Conservation (phyloP, 2,797 vertebrate species). For the Dipus sagitta region DNA sequence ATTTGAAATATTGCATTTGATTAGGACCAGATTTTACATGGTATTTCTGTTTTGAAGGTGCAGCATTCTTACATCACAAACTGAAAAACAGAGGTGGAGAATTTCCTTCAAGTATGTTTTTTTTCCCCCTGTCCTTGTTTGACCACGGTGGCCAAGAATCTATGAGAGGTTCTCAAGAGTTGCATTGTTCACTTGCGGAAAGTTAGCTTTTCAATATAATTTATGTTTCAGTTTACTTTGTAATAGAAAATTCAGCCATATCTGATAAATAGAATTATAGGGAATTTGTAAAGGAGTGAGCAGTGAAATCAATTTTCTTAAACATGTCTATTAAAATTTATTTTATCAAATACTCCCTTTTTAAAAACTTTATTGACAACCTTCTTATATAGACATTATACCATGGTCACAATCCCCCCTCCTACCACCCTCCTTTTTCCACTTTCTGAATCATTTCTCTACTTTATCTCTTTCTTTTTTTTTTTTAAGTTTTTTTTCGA, state of each 20-base stretch:
- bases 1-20: slow-evolving; percentile 68
- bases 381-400: no score
- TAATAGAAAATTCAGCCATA: slow-evolving; percentile 61
- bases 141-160: slow-evolving; percentile 53
- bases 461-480: no score
- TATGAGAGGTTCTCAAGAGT: slow-evolving; percentile 60
- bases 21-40: slow-evolving; percentile 68
- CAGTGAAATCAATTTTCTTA: slow-evolving; percentile 56
- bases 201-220: slow-evolving; percentile 72
- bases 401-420: no score
- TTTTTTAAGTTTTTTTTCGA: no score
- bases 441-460: no score
- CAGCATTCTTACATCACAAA: slow-evolving; percentile 63
- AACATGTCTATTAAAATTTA: slow-evolving; percentile 21
- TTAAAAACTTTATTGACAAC: no score
- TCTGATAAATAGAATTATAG: slow-evolving; percentile 51
- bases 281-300: slow-evolving; percentile 63
- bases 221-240: slow-evolving; percentile 64
- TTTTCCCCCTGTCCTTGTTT: slow-evolving; percentile 12
- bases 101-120: slow-evolving; percentile 67
- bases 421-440: no score
- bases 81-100: slow-evolving; percentile 66
- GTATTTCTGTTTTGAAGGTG: slow-evolving; percentile 75
- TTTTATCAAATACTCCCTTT: no score
- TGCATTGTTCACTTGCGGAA: slow-evolving; percentile 73